A percentile compares a stretch with the other conserved stretches of the same genome.
Conservation (phyloP, 2,797 vertebrate species). For the Xiphophorus birchmanni region DNA sequence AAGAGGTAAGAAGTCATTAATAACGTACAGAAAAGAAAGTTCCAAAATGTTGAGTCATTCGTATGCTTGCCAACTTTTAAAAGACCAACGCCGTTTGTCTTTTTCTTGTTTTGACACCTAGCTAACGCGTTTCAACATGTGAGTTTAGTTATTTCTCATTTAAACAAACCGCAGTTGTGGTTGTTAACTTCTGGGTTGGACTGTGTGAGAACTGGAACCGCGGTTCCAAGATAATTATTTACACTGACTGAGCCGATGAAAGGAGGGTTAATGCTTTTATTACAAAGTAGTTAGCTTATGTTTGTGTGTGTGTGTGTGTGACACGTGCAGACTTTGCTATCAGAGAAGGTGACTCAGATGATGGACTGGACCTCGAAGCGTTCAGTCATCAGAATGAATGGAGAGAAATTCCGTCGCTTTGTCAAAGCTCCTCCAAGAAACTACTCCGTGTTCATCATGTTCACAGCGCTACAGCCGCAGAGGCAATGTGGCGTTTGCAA, state of each 20-base stretch:
- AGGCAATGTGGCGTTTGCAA: conserved; percentile 96
- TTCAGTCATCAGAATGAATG: conserved; percentile 93
- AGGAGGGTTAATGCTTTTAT: no score
- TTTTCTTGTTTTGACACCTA: background rate
- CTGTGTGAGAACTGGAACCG: background rate
- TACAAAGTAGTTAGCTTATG: background rate
- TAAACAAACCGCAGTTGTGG: background rate
- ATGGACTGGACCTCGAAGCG: conserved; percentile 96
- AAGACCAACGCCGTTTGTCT: background rate
- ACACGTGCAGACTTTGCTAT: conserved; percentile 85
- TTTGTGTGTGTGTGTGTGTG: conserved; percentile 8
- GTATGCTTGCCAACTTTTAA: background rate
- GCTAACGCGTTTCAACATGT: background rate
- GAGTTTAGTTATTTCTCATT: background rate
- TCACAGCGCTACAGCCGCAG: conserved; percentile 95
- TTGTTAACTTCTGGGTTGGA: background rate
- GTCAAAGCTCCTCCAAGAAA: conserved; percentile 95
- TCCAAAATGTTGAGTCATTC: no score
- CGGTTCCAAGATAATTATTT: background rate
- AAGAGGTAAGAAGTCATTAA: conserved; percentile 69
- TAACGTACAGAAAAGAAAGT: accelerated
- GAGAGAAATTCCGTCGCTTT: conserved; percentile 94
- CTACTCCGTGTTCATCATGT: conserved; percentile 97
- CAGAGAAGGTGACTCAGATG: conserved; percentile 94
- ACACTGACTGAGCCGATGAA: background rate